These are phyloP conservation scores for Chrysolina haemoptera DNA, from an alignment of 2,888 invertebrate species.

Conservation along the genomic window DNA sequence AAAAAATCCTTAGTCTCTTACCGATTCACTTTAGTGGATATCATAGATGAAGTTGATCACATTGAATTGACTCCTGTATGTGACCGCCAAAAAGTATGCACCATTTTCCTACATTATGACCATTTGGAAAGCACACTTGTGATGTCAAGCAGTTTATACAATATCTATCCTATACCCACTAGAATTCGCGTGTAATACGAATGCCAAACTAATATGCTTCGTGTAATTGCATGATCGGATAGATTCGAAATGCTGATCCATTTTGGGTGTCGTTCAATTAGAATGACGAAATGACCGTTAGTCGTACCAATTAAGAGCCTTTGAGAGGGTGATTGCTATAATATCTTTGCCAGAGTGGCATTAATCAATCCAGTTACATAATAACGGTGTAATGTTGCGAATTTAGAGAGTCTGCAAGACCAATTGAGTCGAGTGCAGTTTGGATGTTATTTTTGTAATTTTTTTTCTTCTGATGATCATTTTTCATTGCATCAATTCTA, in stretches of 20 bases:
- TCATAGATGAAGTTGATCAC: too few species aligned
- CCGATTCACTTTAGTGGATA: too few species aligned
- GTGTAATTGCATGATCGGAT: constrained; percentile 10
- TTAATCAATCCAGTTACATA: background rate
- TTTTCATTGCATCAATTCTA: too few species aligned
- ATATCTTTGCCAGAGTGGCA: background rate
- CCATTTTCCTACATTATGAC: too few species aligned
- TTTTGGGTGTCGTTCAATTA: constrained; percentile 5
- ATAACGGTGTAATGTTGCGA: background rate
- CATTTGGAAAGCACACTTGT: too few species aligned
- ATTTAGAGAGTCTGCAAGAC: background rate
- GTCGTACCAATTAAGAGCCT: background rate
- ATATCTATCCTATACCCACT: background rate
- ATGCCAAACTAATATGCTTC: constrained; percentile 1
- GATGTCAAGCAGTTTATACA: background rate
- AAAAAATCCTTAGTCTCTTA: too few species aligned
- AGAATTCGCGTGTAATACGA: background rate
- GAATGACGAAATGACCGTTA: background rate
- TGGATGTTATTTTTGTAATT: too few species aligned
- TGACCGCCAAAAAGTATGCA: too few species aligned
- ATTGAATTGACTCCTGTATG: too few species aligned
- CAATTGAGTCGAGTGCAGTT: background rate
- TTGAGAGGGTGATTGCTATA: background rate
- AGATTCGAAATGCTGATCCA: background rate
- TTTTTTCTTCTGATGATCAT: too few species aligned